phyloP scores from a whole-genome alignment of 2,113 vertebrate genomes.

The Craseonycteris thonglongyai region DNA sequence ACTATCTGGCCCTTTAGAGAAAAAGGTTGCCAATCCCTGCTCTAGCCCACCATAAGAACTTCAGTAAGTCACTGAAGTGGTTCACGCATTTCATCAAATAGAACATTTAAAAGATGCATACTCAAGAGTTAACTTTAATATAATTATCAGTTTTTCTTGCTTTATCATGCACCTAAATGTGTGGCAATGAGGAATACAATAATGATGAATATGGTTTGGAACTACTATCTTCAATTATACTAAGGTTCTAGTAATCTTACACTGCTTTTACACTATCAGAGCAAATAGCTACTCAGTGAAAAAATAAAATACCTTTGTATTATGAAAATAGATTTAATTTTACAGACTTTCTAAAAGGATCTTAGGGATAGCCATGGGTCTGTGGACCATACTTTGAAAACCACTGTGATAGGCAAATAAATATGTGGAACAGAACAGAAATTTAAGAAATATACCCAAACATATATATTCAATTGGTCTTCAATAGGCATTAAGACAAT shows the following conservation, averaged over 20 bases:
- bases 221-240: neutral
- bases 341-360: neutral
- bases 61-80: neutral
- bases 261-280: neutral
- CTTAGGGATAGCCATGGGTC: neutral
- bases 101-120: neutral
- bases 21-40: neutral
- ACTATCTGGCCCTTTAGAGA: neutral
- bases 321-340: neutral
- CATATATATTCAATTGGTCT: neutral
- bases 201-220: neutral
- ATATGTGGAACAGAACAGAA: neutral
- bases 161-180: neutral
- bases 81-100: neutral
- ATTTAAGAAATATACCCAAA: neutral
- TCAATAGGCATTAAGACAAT: neutral
- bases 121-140: neutral
- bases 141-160: neutral
- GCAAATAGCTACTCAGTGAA: neutral
- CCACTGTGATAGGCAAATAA: neutral
- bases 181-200: neutral
- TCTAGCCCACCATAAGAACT: neutral
- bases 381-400: neutral
- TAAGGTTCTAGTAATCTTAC: neutral
- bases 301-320: neutral